Conservation (phyloP, 2,797 vertebrate species). For the Propithecus deckenii region DNA sequence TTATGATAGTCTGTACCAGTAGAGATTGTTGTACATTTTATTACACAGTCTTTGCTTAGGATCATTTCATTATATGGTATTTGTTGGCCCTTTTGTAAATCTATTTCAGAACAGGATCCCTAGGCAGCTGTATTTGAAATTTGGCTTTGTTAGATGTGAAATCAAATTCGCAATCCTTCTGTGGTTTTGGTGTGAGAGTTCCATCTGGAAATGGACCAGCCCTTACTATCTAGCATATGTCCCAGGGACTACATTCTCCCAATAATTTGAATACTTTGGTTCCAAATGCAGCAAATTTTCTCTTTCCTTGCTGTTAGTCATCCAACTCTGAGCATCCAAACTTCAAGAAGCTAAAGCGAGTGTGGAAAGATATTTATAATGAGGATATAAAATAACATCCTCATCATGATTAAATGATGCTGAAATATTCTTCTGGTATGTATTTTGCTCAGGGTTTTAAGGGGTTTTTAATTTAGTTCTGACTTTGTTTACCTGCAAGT, state of each 20-base stretch:
- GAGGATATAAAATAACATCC: slow-evolving; percentile 7
- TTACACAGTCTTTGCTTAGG: slow-evolving; percentile 43
- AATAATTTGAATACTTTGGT: not conserved
- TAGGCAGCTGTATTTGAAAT: slow-evolving; percentile 66
- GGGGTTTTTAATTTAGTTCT: not conserved
- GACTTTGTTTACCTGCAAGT: not conserved
- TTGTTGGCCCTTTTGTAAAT: slow-evolving; percentile 65
- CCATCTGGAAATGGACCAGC: slow-evolving; percentile 23
- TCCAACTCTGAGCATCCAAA: not conserved
- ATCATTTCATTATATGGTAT: slow-evolving; percentile 68
- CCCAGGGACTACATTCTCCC: not conserved
- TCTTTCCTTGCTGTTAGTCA: not conserved
- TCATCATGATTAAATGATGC: not conserved
- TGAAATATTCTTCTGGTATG: not conserved
- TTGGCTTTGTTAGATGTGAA: slow-evolving; percentile 65
- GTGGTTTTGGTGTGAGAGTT: not conserved
- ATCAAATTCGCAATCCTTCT: slow-evolving; percentile 59
- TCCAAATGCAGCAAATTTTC: slow-evolving; percentile 21
- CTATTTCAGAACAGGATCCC: slow-evolving; percentile 68
- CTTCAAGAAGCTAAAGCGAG: not conserved
- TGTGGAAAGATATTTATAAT: slow-evolving; percentile 12
- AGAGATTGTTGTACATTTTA: slow-evolving; percentile 24
- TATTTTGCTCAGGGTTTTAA: not conserved
- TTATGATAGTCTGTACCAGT: not conserved
- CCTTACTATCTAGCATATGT: slow-evolving; percentile 25